Percentiles rank a stretch among this genome's conserved stretches.
These are phyloP conservation scores for Caenorhabditis uteleia DNA, from an alignment of 2,888 invertebrate species.

Conservation along the genomic window DNA sequence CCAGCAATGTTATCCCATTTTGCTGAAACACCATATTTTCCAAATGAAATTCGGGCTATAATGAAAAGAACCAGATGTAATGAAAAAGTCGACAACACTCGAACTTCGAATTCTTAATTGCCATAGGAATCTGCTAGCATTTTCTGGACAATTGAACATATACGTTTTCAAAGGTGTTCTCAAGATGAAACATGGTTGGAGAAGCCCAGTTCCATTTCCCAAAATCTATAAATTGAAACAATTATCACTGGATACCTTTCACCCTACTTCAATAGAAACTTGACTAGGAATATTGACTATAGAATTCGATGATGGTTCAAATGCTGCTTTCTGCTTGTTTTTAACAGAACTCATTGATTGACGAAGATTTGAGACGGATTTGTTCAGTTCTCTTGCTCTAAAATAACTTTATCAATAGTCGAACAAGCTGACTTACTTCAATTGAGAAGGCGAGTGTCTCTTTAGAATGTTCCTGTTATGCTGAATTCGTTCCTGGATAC, in stretches of 20 bases:
- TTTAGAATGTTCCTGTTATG: slow-evolving; percentile 29
- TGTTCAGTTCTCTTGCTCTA: slow-evolving; percentile 47
- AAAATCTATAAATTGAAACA: slow-evolving; percentile 45
- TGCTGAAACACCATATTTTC: slow-evolving; percentile 36
- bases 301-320: slow-evolving; percentile 35
- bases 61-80: slow-evolving; percentile 53
- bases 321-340: slow-evolving; percentile 42
- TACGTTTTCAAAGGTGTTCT: slow-evolving; percentile 61
- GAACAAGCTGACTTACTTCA: slow-evolving; percentile 26
- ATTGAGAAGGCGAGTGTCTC: slow-evolving; percentile 36
- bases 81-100: slow-evolving; percentile 59
- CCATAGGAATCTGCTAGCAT: slow-evolving; percentile 51
- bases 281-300: slow-evolving; percentile 49
- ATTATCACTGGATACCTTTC: neutral
- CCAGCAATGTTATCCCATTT: slow-evolving; percentile 65
- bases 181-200: slow-evolving; percentile 57
- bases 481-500: slow-evolving; percentile 24
- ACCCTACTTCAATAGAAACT: slow-evolving; percentile 45
- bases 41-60: neutral
- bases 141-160: slow-evolving; percentile 67
- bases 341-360: slow-evolving; percentile 50
- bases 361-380: slow-evolving; percentile 40
- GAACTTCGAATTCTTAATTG: slow-evolving; percentile 49
- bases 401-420: slow-evolving; percentile 3
- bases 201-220: slow-evolving; percentile 64